Evolutionary conservation across 2,113 vertebrate species (phyloP), one percentile per base, ranked within the genome.

Genomic region (Siphamia tubifer): DNA sequence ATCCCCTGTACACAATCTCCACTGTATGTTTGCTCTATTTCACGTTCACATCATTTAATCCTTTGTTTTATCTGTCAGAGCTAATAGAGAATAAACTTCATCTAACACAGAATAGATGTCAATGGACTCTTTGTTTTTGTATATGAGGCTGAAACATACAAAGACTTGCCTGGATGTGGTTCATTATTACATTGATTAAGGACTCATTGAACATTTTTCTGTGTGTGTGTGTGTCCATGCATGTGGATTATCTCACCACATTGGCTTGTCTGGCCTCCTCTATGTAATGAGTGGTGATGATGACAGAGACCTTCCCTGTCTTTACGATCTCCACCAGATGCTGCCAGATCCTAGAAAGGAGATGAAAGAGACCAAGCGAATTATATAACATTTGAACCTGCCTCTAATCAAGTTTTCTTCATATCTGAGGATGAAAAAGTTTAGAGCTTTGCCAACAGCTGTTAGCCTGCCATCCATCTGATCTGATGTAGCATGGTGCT

Each of bases 231-330:
- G 35, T 35, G 34, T 24, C 25, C 31, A 15, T 60, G 48, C 27
- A 48, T 16, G 10, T 40, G 8, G 21, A 54, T 51, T 6, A 13
- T 47, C 91, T 92, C 83, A 94, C 93, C 88, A 90, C 82, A 11
- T 93, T 82, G 40, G 92, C 93, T 68, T 94, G 93, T 48, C 90
- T 68, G 81, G 93, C 93, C 60, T 94, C 93, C 70, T 94, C 93
- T 24, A 93, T 93, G 80, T 94, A 94, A 74, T 93, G 93, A 0
- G 93, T 94, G 21, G 92, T 94, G 87, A 94, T 92, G 68, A 94
- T 91, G 69, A 94, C 90, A 0, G 93, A 94, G 11, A 93, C 91
- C 57, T 89, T 85, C 21, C 89, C 90, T 11, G 83, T 89, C 76
- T 86, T 93, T 44, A 94, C 93, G 5, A 94, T 93, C 58, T 94